Base-by-base conservation (phyloP, 2,888 invertebrate species). In the Aphrophora alni region DNA sequence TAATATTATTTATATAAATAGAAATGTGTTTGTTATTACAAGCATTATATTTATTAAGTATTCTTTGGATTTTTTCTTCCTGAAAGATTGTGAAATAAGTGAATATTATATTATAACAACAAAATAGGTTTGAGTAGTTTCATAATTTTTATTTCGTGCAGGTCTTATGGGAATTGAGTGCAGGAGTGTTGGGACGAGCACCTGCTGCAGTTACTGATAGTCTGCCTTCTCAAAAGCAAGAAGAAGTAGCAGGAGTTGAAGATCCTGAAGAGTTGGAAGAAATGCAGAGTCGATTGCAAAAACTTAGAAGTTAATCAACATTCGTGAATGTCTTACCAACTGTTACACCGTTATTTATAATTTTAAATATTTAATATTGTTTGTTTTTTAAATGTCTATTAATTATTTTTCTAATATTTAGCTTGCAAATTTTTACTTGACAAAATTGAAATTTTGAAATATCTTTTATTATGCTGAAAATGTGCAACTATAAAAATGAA, bases 111-210 rank as follows among this genome's bases (percentile, higher is more conserved):
- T n/a, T n/a, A n/a, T n/a, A n/a, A n/a, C n/a, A n/a, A n/a, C n/a
- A n/a, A n/a, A n/a, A n/a, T n/a, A n/a, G n/a, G n/a, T n/a, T n/a
- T n/a, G n/a, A n/a, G n/a, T n/a, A n/a, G n/a, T n/a, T n/a, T n/a
- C n/a, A 8, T 33, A 33, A 33, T 33, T 33, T 33, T 5, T 33
- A 8, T 33, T 3, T 33, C 5, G 8, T 33, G 33, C 33, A 93
- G 93, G 92, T 95, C 5, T 89, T 97, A 7, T 97, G 95, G 95
- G 97, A 97, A 89, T 90, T 97, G 12, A 97, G 97, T 0, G 95
- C 95, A 85, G 97, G 98, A 82, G 95, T 96, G 88, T 89, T 98
- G 80, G 98, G 98, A 38, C 95, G 95, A 87, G 98, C 98, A 0
- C 98, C 98, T 0, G 91, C 93, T 38, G 90, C 90, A 38, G 90